Base-by-base conservation (phyloP, 2,113 vertebrate genomes). In the Odontesthes bonariensis region DNA sequence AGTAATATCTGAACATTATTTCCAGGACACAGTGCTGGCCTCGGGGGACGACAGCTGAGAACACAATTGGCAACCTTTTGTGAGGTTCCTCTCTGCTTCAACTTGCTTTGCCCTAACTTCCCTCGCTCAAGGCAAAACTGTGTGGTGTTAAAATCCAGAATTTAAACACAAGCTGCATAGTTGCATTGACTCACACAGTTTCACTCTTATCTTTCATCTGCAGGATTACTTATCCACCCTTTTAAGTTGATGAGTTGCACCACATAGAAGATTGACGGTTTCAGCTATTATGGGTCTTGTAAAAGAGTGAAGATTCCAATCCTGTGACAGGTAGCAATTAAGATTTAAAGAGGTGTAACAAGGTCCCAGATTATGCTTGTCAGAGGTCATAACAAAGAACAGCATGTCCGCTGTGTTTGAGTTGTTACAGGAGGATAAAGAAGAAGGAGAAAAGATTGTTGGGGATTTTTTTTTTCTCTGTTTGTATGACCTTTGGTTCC, bases 261-360 rank as follows among this genome's bases (percentile, higher is more conserved):
- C 82, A 75, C 85, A 85, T 87, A 89, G 80, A 85, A 71, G 83
- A 90, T 73, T 82, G 68, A 83, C 72, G 87, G 84, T 86, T 68
- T 80, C 70, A 81, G 89, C 86, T 77, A 62, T 89, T 82, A 75
- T 68, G 64, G 5, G 53, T 27, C 73, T 77, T 68, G 70, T 88
- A 81, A 89, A 80, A 84, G 69, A 72, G n/a, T 35, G 57, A 68
- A 85, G 88, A 91, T 92, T 91, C 89, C 88, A 84, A 63, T 63
- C 69, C 69, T 77, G 70, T 88, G 89, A 90, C 88, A 91, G 89
- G 86, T 86, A 84, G 86, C 89, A 89, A 92, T 94, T 93, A 92
- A 78, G 69, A 80, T 66, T 87, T 85, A 69, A 87, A 82, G 81
- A 88, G 70, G 76, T 84, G 83, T 86, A 89, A 91, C 87, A 86